Base-by-base conservation (phyloP, 2,888 invertebrate genomes). In the Dascillus cervinus region DNA sequence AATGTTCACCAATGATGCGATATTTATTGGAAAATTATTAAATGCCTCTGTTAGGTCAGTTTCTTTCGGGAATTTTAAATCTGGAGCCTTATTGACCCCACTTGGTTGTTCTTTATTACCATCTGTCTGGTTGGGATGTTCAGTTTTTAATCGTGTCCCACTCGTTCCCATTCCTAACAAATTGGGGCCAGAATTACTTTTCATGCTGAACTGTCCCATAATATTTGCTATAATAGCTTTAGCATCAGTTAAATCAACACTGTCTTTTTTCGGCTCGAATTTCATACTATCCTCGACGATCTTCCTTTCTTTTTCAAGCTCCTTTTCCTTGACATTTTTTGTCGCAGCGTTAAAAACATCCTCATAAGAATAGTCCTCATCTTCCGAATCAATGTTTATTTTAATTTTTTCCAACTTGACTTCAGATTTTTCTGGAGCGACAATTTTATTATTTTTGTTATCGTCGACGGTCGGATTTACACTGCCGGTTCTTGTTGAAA, bases 351-450 rank as follows among this genome's bases (percentile, higher is more conserved):
- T 77, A 47, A 83, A 82, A 22, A 85, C 82, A 58, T 88, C 88
- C 46, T 86, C 85, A 41, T 82, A 84, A n/a, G 79, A 76, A 48
- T 88, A 88, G 53, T 87, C 86, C 48, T 86, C 86, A 34, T 82
- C 84, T 43, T 82, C 74, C n/a, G 75, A 71, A 35, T 76, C 73
- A 13, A 75, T 57, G 34, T 50, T 45, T 29, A 70, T 65, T 33
- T 34, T 34, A 11, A 28, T 58, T 2, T 60, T 58, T 31, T 24
- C 30, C 49, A 22, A 22, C 37, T 10, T 29, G 24, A 11, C 9
- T 8, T 22, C 19, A 32, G 43, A 12, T 4, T 29, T 35, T 2
- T 28, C 22, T 8, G 35, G 37, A 10, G 27, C 30, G 10, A 34
- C 32, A 3, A 31, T 31, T 5, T 58, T 56, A 5, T 60, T 57